These are phyloP conservation scores for Lichenostomus cassidix DNA, from an alignment of 2,113 vertebrate species.

Conservation along the genomic window DNA sequence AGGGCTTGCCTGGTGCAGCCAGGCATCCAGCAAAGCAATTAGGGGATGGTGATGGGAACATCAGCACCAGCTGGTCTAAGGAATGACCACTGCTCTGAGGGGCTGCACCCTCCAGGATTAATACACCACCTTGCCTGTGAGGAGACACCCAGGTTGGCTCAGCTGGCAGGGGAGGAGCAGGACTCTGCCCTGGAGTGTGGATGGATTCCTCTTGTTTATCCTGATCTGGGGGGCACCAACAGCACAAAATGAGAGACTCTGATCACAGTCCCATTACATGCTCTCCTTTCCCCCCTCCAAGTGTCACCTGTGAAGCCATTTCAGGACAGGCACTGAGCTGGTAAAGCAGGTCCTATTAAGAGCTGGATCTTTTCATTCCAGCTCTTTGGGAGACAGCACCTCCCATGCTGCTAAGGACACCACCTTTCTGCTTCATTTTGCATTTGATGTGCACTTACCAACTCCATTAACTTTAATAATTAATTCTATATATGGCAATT, in stretches of 20 bases:
- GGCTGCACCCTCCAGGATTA: not conserved
- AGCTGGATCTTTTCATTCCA: not conserved
- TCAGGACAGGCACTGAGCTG: not conserved
- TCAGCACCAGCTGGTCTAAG: not conserved
- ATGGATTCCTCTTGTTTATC: not conserved
- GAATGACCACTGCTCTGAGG: not conserved
- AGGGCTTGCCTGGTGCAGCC: not conserved
- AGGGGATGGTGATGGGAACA: not conserved
- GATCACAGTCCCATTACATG: not conserved
- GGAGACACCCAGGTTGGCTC: not conserved
- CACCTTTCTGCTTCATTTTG: not conserved
- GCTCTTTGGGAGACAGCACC: not conserved
- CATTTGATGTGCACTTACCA: not conserved
- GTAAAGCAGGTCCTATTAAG: not conserved
- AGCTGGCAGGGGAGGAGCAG: not conserved
- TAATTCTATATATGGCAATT: not conserved
- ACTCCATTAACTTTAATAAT: not conserved
- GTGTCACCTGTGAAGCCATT: rapidly evolving
- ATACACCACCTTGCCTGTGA: not conserved
- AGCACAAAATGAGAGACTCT: rapidly evolving
- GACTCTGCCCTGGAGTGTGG: rapidly evolving
- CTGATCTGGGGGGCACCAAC: not conserved
- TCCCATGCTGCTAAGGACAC: not conserved
- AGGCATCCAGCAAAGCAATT: not conserved
- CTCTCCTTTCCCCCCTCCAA: not conserved